phyloP scores from a whole-genome alignment of 2,888 invertebrate species.

The Lobophora halterata region DNA sequence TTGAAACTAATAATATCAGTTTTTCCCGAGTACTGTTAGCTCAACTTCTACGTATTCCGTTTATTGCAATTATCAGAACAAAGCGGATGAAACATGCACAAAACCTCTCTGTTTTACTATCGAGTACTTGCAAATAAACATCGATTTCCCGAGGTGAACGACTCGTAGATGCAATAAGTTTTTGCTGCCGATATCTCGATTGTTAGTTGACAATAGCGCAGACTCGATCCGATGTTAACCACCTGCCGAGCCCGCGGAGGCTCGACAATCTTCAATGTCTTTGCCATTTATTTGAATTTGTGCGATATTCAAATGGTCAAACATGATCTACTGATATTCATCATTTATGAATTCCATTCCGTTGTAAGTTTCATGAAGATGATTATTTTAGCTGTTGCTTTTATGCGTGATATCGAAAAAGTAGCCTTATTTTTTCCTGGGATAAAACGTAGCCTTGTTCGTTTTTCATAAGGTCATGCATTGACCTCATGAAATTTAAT shows the following conservation, averaged over 20 bases:
- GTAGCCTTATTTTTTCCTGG: no score
- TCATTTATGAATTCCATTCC: no score
- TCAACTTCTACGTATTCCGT: background rate
- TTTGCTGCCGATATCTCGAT: constrained; percentile 48
- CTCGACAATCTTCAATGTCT: constrained; percentile 17
- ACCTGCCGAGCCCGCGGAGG: constrained; percentile 25
- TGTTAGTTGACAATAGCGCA: constrained; percentile 49
- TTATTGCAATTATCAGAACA: constrained; percentile 24
- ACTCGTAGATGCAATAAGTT: constrained; percentile 40
- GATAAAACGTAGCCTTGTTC: no score
- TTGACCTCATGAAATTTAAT: no score
- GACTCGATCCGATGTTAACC: constrained; percentile 37
- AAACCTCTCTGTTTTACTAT: constrained; percentile 29
- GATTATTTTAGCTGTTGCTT: no score
- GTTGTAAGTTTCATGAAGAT: no score
- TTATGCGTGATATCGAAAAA: no score
- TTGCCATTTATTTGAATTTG: constrained; percentile 10
- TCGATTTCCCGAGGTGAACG: constrained; percentile 61
- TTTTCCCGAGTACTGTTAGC: constrained; percentile 9
- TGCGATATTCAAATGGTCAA: constrained; percentile 7
- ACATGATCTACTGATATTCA: no score
- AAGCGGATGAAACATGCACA: constrained; percentile 33
- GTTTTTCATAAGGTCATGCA: no score
- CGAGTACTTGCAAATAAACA: constrained; percentile 40
- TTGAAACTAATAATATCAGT: constrained; percentile 1